A percentile compares a stretch with the other conserved stretches of the same genome.
Conservation (phyloP, 2,888 invertebrate species). For the Dinocampus coccinellae region DNA sequence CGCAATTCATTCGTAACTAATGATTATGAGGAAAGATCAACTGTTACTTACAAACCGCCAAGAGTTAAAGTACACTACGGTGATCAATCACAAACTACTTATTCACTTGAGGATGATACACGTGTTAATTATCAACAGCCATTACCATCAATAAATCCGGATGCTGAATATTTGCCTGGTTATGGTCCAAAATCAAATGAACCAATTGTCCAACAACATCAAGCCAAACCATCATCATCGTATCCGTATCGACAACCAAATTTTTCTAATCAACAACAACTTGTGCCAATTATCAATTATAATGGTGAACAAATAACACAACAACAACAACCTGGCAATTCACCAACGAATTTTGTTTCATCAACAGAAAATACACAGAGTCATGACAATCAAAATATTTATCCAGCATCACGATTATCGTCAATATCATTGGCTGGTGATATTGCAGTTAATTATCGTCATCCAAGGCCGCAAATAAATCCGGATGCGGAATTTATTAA, state of each 20-base stretch:
- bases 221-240: slow-evolving; percentile 36
- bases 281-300: slow-evolving; percentile 30
- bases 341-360: slow-evolving; percentile 52
- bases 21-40: slow-evolving; percentile 50
- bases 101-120: slow-evolving; percentile 77
- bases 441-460: slow-evolving; percentile 73
- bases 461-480: slow-evolving; percentile 73
- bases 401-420: slow-evolving; percentile 29
- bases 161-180: slow-evolving; percentile 75
- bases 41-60: slow-evolving; percentile 50
- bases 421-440: slow-evolving; percentile 68
- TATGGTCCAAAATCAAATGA: slow-evolving; percentile 58
- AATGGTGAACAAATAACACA: slow-evolving; percentile 20
- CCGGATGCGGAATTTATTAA: slow-evolving; percentile 75
- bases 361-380: slow-evolving; percentile 45
- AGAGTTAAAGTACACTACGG: slow-evolving; percentile 73
- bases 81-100: slow-evolving; percentile 67
- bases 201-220: slow-evolving; percentile 55
- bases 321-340: slow-evolving; percentile 38
- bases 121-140: slow-evolving; percentile 80
- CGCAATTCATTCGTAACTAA: slow-evolving; percentile 50
- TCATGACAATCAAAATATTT: slow-evolving; percentile 34
- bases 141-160: slow-evolving; percentile 77
- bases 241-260: slow-evolving; percentile 29
- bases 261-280: slow-evolving; percentile 38